Conservation (phyloP, 2,888 invertebrate genomes). For the Saturnia pavonia region DNA sequence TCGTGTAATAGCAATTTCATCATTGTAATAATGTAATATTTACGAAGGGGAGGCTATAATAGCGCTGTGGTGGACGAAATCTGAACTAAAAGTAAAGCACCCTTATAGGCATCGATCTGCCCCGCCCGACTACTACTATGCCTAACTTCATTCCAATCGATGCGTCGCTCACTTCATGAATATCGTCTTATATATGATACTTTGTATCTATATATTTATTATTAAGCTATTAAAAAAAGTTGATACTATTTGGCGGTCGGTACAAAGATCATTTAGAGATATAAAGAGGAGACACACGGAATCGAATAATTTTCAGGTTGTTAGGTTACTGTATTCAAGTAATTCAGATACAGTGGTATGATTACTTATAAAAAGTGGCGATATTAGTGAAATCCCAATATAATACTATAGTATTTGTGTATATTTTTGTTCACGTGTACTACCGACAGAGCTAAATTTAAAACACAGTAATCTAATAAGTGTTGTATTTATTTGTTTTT, state of each 20-base stretch:
- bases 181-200: conserved; percentile 67
- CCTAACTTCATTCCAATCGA: conserved; percentile 65
- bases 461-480: conserved; percentile 23
- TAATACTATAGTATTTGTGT: conserved; percentile 37
- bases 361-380: conserved; percentile 38
- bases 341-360: conserved; percentile 31
- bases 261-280: conserved; percentile 50
- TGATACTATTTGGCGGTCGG: conserved; percentile 51
- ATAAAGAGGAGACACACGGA: neutral
- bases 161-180: conserved; percentile 68
- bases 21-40: conserved; percentile 16
- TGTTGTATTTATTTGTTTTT: neutral
- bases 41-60: conserved; percentile 25
- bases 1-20: neutral
- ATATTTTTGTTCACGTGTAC: conserved; percentile 49
- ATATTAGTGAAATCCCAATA: conserved; percentile 44
- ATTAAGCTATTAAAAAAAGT: conserved; percentile 67
- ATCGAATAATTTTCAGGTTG: neutral
- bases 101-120: conserved; percentile 66
- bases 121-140: conserved; percentile 53
- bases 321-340: neutral
- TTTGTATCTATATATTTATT: conserved; percentile 74
- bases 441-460: conserved; percentile 42
- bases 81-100: conserved; percentile 48
- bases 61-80: conserved; percentile 43